These are phyloP conservation scores for Teleiodes luculella DNA, from an alignment of 2,888 invertebrate genomes.

Conservation along the genomic window DNA sequence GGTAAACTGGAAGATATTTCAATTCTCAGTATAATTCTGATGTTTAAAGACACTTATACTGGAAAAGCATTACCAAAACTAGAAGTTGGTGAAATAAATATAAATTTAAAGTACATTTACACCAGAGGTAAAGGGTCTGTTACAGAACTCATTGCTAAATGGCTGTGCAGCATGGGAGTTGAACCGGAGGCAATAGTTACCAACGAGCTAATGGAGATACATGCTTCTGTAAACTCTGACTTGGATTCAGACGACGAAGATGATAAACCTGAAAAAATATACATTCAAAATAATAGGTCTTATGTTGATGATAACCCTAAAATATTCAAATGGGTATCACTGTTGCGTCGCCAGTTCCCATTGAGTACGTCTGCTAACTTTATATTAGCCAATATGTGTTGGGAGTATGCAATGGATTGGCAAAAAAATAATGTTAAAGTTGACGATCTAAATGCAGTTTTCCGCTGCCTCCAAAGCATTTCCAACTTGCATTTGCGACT, in stretches of 20 bases:
- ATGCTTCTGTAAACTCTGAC: constrained; percentile 31
- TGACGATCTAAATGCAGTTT: constrained; percentile 82
- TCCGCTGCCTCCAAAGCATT: constrained; percentile 83
- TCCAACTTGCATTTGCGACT: constrained; percentile 82
- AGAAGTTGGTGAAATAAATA: constrained; percentile 74
- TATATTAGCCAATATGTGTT: constrained; percentile 90
- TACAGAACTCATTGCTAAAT: constrained; percentile 91
- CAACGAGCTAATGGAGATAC: constrained; percentile 65
- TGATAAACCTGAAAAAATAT: constrained; percentile 47
- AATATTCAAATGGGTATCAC: constrained; percentile 80
- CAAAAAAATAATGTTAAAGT: constrained; percentile 85
- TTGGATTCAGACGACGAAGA: constrained; percentile 30
- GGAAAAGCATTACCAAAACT: constrained; percentile 74
- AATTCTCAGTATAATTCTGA: constrained; percentile 84
- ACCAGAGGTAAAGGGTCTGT: constrained; percentile 88
- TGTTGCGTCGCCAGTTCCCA: constrained; percentile 89
- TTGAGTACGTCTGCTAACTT: constrained; percentile 89
- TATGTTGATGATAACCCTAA: constrained; percentile 63
- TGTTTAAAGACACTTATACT: constrained; percentile 63
- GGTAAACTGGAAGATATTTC: constrained; percentile 94
- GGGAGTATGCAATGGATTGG: constrained; percentile 95
- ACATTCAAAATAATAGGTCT: constrained; percentile 54
- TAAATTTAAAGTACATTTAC: constrained; percentile 83
- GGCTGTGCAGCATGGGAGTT: constrained; percentile 87
- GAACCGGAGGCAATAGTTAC: constrained; percentile 81